phyloP scores from a whole-genome alignment of 2,888 invertebrate species.

The Gnatocerus cornutus region DNA sequence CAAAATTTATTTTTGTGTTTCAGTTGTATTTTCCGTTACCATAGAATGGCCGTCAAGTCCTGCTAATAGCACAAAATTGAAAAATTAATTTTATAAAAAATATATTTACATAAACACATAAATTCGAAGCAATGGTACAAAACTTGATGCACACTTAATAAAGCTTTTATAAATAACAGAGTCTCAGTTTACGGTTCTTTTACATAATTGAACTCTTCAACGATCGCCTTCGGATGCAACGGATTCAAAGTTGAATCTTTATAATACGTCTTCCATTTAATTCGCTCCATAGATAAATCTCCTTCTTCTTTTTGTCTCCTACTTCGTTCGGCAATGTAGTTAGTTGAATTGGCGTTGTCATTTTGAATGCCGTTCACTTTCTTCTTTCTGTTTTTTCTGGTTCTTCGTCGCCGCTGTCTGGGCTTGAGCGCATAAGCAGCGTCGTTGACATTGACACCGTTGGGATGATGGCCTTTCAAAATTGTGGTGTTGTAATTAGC shows the following conservation, averaged over 20 bases:
- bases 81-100: conserved; percentile 7
- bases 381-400: conserved; percentile 70
- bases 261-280: conserved; percentile 75
- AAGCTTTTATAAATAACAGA: neutral
- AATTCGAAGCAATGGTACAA: conserved; percentile 25
- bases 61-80: conserved; percentile 35
- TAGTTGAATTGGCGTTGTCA: conserved; percentile 58
- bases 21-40: too few species aligned
- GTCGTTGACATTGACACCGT: conserved; percentile 51
- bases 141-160: conserved; percentile 32
- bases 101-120: conserved; percentile 38
- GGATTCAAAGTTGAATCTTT: conserved; percentile 73
- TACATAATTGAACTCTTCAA: conserved; percentile 70
- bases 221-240: conserved; percentile 75
- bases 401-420: conserved; percentile 67
- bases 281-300: conserved; percentile 70
- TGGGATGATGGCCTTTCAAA: conserved; percentile 49
- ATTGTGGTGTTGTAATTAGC: conserved; percentile 63
- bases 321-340: conserved; percentile 30
- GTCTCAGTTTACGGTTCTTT: conserved; percentile 45
- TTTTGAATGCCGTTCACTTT: conserved; percentile 62
- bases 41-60: conserved; percentile 8
- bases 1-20: too few species aligned
- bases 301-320: conserved; percentile 31
- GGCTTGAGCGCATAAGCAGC: conserved; percentile 55